Base-by-base conservation (phyloP, 2,113 vertebrate species). In the Vulpes vulpes region DNA sequence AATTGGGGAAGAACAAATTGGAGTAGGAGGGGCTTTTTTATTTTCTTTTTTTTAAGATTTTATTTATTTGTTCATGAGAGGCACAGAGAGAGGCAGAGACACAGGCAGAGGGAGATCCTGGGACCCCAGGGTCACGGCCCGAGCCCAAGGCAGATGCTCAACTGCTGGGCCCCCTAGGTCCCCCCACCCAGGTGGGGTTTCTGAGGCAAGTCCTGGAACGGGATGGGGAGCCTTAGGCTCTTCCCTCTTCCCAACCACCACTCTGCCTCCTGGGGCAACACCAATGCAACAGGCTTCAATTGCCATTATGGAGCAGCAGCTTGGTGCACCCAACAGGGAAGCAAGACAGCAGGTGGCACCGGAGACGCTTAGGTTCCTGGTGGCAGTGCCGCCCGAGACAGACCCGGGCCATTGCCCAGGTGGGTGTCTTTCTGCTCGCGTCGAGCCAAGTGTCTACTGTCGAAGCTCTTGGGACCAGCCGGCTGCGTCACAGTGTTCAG, bases 401-500 rank as follows among this genome's bases (percentile, higher is more conserved):
- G 27, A 64, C n/a, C 73, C n/a, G 4, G 35, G n/a, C 53, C 16
- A 3, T 53, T 1, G 0, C 38, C 69, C 97, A 97, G 23, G 2
- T 95, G 97, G 92, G 84, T 1, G 15, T 97, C 94, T 94, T 94
- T 89, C 94, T 92, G 95, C 51, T 95, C n/a, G 67, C 27, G 97
- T 91, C 32, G 84, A 20, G 51, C 78, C 86, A 97, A 35, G 9
- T 96, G 65, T 81, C 93, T 9, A 0, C 65, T 89, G 55, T 93
- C 97, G 83, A 95, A 98, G 87, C 60, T 92, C 97, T 97, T 82
- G 96, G 87, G 67, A 67, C 43, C 91, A 79, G 88, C 82, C 8
- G 62, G 57, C 69, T 98, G 95, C 98, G 73, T 67, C 96, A 97
- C 83, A 78, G 38, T 96, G 88, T 88, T 90, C 95, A 76, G 95